Conservation (phyloP, 2,797 vertebrate genomes). For the Selene dorsalis region DNA sequence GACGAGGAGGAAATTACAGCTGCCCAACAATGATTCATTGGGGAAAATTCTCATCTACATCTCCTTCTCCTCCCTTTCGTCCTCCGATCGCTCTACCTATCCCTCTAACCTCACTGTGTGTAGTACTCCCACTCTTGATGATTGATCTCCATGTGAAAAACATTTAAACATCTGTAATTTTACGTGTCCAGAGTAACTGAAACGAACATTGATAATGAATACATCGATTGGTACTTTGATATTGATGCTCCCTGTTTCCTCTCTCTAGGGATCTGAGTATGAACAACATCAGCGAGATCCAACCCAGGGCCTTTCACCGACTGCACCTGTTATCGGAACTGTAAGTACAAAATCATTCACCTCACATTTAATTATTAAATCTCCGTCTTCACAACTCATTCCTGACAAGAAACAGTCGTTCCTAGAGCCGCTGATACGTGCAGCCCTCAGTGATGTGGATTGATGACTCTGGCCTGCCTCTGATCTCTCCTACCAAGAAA, state of each 20-base stretch:
- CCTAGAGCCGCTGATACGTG: conserved; percentile 50
- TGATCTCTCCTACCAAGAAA: conserved; percentile 74
- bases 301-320: conserved; percentile 85
- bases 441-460: conserved; percentile 64
- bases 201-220: conserved; percentile 40
- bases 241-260: conserved; percentile 44
- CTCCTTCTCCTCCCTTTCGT: conserved; percentile 67
- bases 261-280: conserved; percentile 92
- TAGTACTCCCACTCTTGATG: conserved; percentile 44
- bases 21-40: conserved; percentile 85
- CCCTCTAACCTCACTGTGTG: conserved; percentile 54
- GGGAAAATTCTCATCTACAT: conserved; percentile 81
- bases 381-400: conserved; percentile 49
- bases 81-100: conserved; percentile 67
- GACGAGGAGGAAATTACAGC: conserved; percentile 84
- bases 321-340: conserved; percentile 94
- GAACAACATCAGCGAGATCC: conserved; percentile 95
- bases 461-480: conserved; percentile 75
- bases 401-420: conserved; percentile 63
- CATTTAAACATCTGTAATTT: conserved; percentile 52
- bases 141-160: conserved; percentile 65
- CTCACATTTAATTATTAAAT: conserved; percentile 56
- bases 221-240: conserved; percentile 49
- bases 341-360: conserved; percentile 86
- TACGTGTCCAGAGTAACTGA: conserved; percentile 27